phyloP scores from a whole-genome alignment of 2,113 vertebrate species.

The Trichechus manatus region DNA sequence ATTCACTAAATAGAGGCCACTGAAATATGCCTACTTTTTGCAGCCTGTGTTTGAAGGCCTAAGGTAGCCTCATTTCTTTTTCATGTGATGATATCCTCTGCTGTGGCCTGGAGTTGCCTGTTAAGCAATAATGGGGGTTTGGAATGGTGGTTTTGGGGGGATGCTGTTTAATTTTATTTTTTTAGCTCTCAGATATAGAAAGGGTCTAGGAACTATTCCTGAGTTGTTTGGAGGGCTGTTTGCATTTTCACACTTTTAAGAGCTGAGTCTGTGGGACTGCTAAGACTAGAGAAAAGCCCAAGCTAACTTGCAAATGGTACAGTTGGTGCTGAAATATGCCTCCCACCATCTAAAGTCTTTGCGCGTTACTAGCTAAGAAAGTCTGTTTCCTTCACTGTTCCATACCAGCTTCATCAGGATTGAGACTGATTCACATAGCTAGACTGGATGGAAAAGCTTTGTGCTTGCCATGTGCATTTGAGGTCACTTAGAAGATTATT shows the following conservation, averaged over 20 bases:
- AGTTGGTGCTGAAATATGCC: background rate
- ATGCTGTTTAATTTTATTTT: conserved; percentile 30
- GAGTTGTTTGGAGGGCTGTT: background rate
- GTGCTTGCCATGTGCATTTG: background rate
- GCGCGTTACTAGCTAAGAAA: background rate
- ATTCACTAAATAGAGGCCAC: background rate
- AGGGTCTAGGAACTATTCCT: background rate
- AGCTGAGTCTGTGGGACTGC: background rate
- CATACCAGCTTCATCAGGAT: background rate
- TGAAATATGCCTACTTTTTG: background rate
- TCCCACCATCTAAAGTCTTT: background rate
- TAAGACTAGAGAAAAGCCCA: background rate
- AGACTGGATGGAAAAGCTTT: background rate
- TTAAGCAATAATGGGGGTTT: conserved; percentile 6
- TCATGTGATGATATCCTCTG: conserved; percentile 10
- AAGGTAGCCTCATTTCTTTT: conserved; percentile 37
- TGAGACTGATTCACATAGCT: background rate
- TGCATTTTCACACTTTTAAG: background rate
- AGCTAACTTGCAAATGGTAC: background rate
- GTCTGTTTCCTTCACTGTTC: background rate
- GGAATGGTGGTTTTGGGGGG: background rate
- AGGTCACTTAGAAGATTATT: background rate
- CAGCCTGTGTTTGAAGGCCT: background rate
- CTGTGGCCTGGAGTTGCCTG: conserved; percentile 13
- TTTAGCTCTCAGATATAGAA: conserved; percentile 3